A percentile compares a stretch with the other conserved stretches of the same genome.
Evolutionary conservation across 2,113 vertebrate species (phyloP).

Genomic region (Tapirus terrestris): DNA sequence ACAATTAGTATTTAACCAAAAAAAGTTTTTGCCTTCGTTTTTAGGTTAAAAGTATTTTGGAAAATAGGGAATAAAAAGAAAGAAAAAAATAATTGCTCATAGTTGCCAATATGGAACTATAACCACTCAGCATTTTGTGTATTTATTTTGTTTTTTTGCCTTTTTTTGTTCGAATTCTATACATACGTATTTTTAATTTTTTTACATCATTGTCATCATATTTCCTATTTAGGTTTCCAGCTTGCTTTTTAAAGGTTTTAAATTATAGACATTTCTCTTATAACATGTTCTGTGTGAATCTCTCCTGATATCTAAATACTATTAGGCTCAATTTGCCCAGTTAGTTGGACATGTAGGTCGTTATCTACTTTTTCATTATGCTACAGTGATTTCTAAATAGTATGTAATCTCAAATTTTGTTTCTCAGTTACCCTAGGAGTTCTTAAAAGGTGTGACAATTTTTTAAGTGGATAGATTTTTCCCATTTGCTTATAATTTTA

Average conservation of each 20-base stretch:
- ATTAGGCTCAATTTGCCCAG: neutral
- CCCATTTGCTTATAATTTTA: neutral
- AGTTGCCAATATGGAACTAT: neutral
- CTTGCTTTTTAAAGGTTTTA: neutral
- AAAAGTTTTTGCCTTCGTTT: neutral
- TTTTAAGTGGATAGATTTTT: neutral
- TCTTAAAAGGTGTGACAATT: neutral
- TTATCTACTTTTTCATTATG: neutral
- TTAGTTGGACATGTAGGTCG: neutral
- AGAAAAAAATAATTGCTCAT: neutral
- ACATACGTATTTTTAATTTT: neutral
- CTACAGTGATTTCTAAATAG: conserved; percentile 12
- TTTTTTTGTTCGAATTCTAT: neutral
- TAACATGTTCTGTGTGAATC: neutral
- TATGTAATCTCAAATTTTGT: conserved; percentile 14
- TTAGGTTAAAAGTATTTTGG: neutral
- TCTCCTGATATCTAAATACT: neutral
- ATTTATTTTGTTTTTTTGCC: neutral
- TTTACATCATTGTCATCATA: neutral
- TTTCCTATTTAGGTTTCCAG: neutral
- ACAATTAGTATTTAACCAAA: neutral
- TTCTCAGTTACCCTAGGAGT: neutral
- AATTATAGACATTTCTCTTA: neutral
- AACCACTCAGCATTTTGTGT: neutral
- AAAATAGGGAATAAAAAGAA: neutral